Conservation (phyloP, 2,797 vertebrate genomes). For the Acrossocheilus fasciatus region DNA sequence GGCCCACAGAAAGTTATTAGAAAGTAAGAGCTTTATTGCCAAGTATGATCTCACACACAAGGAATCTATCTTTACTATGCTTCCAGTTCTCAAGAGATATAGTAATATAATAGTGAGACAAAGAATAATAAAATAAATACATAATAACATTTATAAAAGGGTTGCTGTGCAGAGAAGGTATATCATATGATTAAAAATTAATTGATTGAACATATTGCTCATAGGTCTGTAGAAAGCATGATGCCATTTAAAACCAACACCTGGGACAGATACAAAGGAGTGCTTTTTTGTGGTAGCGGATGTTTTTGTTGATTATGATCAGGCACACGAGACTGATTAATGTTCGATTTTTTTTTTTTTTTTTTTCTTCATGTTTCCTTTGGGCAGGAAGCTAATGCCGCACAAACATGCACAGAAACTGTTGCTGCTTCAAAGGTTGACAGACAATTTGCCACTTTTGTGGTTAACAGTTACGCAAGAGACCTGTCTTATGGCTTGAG, state of each 20-base stretch:
- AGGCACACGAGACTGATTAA: neutral
- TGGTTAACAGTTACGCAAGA: neutral
- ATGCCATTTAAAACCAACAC: neutral
- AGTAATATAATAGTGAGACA: neutral
- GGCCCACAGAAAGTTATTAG: constrained; percentile 1
- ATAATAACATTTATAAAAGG: neutral
- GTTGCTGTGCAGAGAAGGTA: neutral
- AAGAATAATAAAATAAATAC: neutral
- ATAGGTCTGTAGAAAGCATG: neutral
- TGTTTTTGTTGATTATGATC: neutral
- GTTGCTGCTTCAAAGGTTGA: neutral
- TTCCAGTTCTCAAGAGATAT: neutral
- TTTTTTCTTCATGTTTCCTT: constrained; percentile 10
- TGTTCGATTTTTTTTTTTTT: neutral
- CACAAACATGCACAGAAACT: constrained; percentile 3
- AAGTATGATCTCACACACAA: constrained; percentile 1
- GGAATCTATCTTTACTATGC: neutral
- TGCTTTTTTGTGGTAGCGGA: neutral
- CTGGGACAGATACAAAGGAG: neutral
- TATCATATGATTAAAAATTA: neutral
- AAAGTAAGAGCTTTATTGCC: neutral
- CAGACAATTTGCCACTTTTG: constrained; percentile 22
- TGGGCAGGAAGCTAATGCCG: neutral
- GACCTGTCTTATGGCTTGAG: constrained; percentile 35
- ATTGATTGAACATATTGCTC: neutral